Base-by-base conservation (phyloP, 2,113 vertebrate species). In the Plecturocebus donacophilus region DNA sequence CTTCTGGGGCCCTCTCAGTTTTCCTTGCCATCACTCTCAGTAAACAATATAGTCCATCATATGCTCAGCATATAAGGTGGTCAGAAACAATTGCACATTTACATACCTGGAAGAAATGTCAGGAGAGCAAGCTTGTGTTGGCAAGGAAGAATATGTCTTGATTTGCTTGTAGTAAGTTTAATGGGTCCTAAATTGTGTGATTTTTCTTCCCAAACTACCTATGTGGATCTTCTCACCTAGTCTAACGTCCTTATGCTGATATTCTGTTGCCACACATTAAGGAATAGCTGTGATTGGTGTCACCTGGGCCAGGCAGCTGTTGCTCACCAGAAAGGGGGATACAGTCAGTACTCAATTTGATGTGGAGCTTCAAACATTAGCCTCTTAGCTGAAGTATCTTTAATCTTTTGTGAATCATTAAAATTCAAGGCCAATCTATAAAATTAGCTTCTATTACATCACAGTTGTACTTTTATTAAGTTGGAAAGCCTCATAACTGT, bases 391-490 rank as follows among this genome's bases (percentile, higher is more conserved):
- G 20, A 79, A 92, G 25, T 75, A 61, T 73, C 61, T 91, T 90
- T 92, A 91, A 73, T 86, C 25, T 86, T 35, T 54, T 92, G 70
- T 71, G 56, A 91, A 64, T 91, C 25, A 47, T 85, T 95, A 95
- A 94, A 92, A 94, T 88, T 81, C 30, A 94, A 85, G 40, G 52
- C 49, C 32, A 95, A 4, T 96, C 30, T 93, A 38, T 73, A 95
- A 94, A 94, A 94, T 52, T 92, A 91, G 20, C 45, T 92, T 87
- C 30, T 91, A 23, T 92, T 96, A 73, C 25, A 91, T 92, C 70
- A 91, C 91, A 97, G 52, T 89, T 96, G 9, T 16, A 89, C 17
- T 75, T 97, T 97, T 70, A 90, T 52, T 85, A 95, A 77, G 16
- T 64, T 96, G 10, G 49, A 96, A 95, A 90, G 54, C 20, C n/a